Base-by-base conservation (phyloP, 1,140 invertebrate genomes). In the Penaeus vannamei region DNA sequence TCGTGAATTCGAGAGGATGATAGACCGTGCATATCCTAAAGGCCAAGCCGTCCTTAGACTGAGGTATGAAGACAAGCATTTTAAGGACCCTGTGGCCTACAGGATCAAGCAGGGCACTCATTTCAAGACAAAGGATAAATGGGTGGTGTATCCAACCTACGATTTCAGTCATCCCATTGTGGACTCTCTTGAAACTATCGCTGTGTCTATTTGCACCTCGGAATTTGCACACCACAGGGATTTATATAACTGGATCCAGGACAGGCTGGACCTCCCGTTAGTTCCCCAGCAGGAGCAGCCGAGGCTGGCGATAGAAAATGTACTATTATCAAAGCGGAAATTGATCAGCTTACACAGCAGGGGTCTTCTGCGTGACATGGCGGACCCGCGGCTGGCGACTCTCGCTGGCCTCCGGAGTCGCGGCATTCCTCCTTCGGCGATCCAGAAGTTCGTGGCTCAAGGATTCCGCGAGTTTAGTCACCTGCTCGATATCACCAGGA, bases 121-220 rank as follows among this genome's bases (percentile, higher is more conserved):
- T 36, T 90, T 76, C 36, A 46, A 61, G 19, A 90, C 90, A 22
- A 72, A 79, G 2, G 53, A 23, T 10, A n/a, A 42, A 22, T 91
- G 91, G 91, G 72, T 26, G 2, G 76, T 91, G n/a, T 91, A 90
- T 76, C 91, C 91, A 14, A 90, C 85, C 3, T 91, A 91, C 46
- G 90, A 88, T 32, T 91, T 91, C 60, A 77, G 86, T 3, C 90
- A 91, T 77, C 53, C 85, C 29, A 85, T 90, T 14, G 80, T 80
- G 22, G 91, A 91, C 61, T 88, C 90, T 8, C 23, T 90, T 8
- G 91, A 91, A 53, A 81, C 61, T 84, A 90, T 91, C 69, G 72
- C 89, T 17, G 61, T 91, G 17, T 91, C 91, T 26, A 36, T 91
- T 29, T 91, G 91, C 83, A 86, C 91, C 7, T 8, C 53, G 10